Base-by-base conservation (phyloP, 1,140 invertebrate genomes). In the Procambarus clarkii region DNA sequence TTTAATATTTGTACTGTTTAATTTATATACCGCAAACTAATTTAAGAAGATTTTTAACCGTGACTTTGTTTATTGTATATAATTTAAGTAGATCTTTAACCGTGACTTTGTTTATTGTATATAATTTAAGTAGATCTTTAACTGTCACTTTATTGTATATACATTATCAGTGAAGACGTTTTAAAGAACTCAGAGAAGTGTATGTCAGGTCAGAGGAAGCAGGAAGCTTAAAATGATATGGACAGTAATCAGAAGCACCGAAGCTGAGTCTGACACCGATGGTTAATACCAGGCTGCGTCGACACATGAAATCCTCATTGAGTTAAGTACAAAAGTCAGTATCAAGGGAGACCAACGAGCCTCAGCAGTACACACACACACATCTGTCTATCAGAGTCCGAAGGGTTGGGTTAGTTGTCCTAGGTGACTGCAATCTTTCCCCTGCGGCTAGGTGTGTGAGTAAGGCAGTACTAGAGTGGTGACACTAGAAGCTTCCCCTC, bases 121-220 rank as follows among this genome's bases (percentile, higher is more conserved):
- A 18, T 13, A 64, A 64, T 21, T 74, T 74, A 34, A 34, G 24
- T 74, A 34, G 7, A 74, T 34, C 11, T 54, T 74, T 74, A 74
- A 34, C 34, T 34, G 21, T 34, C 69, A 74, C 5, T 34, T 74
- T 34, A 74, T 34, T 34, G 34, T 74, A 34, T n/a, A 45, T 34
- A n/a, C 24, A 34, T 74, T 74, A 81, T 50, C 21, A 18, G 21
- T 13, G 15, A 80, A 80, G 15, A 34, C n/a, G 3, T n/a, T 34
- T 13, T 48, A 81, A 81, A 81, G 79, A 81, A n/a, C 34, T 54
- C 79, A 54, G 54, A 24, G 79, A 81, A 81, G 79, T 81, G 46
- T 48, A 24, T 45, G 79, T 81, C 79, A 54, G 24, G 79, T 81
- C 79, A n/a, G n/a, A n/a, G 34, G 79, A 81, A 81, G 79, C 79